phyloP scores from a whole-genome alignment of 2,113 vertebrate species.

The Electrona antarctica region DNA sequence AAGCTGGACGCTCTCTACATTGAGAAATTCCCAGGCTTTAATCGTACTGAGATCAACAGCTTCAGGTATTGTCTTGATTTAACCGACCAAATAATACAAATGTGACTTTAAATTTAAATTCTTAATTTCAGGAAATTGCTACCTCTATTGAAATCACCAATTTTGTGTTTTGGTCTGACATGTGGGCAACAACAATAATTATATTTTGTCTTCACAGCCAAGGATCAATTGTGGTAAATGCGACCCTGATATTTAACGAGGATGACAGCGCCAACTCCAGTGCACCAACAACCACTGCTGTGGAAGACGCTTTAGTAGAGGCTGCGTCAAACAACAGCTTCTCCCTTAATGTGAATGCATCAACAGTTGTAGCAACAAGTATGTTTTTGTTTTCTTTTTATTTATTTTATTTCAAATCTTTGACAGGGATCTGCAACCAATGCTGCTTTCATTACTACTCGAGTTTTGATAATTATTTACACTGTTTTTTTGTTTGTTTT shows the following conservation, averaged over 20 bases:
- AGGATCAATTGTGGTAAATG: slow-evolving; percentile 8
- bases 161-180: too few relatives aligned
- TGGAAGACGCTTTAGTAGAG: not conserved
- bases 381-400: not conserved
- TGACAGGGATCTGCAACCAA: too few relatives aligned
- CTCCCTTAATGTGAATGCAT: slow-evolving; percentile 4
- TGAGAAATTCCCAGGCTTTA: rapidly evolving
- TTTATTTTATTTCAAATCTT: not conserved
- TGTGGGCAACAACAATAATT: too few relatives aligned
- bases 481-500: too few relatives aligned
- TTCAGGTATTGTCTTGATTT: slow-evolving; percentile 9
- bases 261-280: not conserved
- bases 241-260: slow-evolving; percentile 19
- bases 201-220: too few relatives aligned
- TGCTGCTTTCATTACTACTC: too few relatives aligned
- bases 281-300: not conserved
- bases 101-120: too few relatives aligned
- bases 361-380: slow-evolving; percentile 8
- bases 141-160: too few relatives aligned
- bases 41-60: not conserved
- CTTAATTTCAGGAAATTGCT: too few relatives aligned
- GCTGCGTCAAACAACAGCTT: not conserved
- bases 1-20: not conserved
- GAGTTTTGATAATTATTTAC: too few relatives aligned
- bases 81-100: too few relatives aligned